Evolutionary conservation across 1,140 invertebrate genomes (phyloP).

Genomic region (Ips typographus): DNA sequence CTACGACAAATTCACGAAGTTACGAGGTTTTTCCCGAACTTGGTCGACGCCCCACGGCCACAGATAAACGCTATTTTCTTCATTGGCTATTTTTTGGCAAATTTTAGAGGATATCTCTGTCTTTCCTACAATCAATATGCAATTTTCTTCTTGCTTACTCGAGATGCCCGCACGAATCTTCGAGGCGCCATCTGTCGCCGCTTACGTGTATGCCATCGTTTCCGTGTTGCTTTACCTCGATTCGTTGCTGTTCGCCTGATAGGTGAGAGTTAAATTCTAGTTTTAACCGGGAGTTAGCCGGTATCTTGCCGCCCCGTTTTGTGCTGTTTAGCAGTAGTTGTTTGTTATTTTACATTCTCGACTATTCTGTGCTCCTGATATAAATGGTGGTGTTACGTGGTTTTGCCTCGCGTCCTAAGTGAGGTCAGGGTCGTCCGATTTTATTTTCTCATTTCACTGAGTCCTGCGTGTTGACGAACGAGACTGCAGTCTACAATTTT

Average conservation of each 20-base stretch:
- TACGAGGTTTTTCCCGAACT: constrained; percentile 37
- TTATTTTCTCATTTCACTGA: no score
- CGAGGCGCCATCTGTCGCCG: background rate
- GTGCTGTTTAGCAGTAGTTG: no score
- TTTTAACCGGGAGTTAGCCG: constrained; percentile 23
- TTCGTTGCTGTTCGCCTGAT: constrained; percentile 10
- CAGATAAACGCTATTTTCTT: constrained; percentile 27
- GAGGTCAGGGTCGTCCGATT: no score
- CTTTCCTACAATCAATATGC: constrained; percentile 23
- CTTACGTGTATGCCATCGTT: background rate
- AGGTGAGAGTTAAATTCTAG: constrained; percentile 19
- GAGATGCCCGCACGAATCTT: background rate
- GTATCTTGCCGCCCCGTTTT: background rate
- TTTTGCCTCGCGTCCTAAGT: constrained; percentile 6
- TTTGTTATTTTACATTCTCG: background rate
- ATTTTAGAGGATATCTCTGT: constrained; percentile 20
- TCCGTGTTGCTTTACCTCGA: background rate
- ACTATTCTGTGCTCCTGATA: constrained; percentile 20
- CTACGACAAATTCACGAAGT: constrained; percentile 23
- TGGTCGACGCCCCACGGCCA: constrained; percentile 26
- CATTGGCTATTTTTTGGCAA: constrained; percentile 28
- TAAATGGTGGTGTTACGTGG: constrained; percentile 27
- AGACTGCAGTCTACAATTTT: no score
- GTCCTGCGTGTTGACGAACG: no score
- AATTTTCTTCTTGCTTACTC: constrained; percentile 30